Evolutionary conservation across 1,140 invertebrate species (phyloP).

Genomic region (Ooceraea biroi): DNA sequence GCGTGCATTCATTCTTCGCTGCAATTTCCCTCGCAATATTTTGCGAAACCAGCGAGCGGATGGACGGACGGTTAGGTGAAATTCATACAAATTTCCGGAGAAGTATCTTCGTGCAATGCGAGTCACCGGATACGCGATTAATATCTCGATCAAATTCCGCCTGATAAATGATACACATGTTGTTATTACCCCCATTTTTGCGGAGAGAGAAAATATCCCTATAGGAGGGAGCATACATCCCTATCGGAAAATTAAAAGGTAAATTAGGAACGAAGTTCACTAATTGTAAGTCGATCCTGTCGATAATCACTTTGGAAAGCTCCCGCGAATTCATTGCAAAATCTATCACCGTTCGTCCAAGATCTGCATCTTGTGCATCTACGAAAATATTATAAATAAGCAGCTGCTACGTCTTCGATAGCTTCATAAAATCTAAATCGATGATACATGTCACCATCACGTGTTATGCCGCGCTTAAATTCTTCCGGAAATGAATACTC

Average conservation of each 20-base stretch:
- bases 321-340: constrained; percentile 28
- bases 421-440: constrained; percentile 5
- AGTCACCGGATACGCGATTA: not conserved
- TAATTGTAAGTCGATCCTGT: not conserved
- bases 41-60: not conserved
- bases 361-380: constrained; percentile 31
- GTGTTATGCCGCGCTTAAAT: not conserved
- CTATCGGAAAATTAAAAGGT: constrained; percentile 7
- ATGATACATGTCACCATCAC: not conserved
- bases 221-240: not conserved
- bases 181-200: not conserved
- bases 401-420: not conserved
- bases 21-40: constrained; percentile 19
- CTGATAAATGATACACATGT: constrained; percentile 1
- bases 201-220: too few species aligned
- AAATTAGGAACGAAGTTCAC: constrained; percentile 22
- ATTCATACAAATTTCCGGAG: too few species aligned
- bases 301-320: constrained; percentile 30
- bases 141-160: not conserved
- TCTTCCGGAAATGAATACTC: constrained; percentile 23
- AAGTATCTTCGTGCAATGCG: too few species aligned
- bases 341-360: constrained; percentile 38
- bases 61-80: not conserved
- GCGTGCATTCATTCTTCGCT: constrained; percentile 14
- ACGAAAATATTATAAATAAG: constrained; percentile 28